These are phyloP conservation scores for Gryon sp. DNA, from an alignment of 1,140 invertebrate genomes.

Conservation along the genomic window DNA sequence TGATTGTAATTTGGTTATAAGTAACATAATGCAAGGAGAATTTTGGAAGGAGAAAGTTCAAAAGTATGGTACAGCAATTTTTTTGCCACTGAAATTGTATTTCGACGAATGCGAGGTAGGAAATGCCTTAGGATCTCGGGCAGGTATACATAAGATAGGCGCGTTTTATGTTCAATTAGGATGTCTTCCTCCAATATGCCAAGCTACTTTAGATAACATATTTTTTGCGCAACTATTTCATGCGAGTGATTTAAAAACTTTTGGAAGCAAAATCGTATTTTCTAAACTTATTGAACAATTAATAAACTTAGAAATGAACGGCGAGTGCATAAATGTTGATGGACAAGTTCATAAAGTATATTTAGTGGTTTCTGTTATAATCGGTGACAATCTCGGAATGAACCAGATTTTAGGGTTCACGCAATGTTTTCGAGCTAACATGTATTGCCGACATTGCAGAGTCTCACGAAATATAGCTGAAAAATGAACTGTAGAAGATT, in stretches of 20 bases:
- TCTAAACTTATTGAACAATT: constrained; percentile 16
- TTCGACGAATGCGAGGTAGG: constrained; percentile 18
- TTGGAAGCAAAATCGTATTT: constrained; percentile 3
- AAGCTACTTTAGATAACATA: constrained; percentile 9
- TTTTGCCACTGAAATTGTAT: constrained; percentile 10
- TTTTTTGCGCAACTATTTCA: constrained; percentile 26
- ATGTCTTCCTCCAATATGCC: constrained; percentile 1
- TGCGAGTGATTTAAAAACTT: constrained; percentile 4
- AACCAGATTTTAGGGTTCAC: constrained; percentile 20
- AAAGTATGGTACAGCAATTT: neutral
- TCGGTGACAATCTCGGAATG: constrained; percentile 21
- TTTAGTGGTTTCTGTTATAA: constrained; percentile 8
- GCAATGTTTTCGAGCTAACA: constrained; percentile 9
- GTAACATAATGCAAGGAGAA: neutral
- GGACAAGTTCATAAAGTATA: neutral
- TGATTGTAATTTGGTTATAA: neutral
- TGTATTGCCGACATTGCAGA: constrained; percentile 14
- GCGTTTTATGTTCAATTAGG: constrained; percentile 1
- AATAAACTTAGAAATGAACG: neutral
- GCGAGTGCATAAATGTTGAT: neutral
- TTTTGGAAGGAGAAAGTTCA: constrained; percentile 3
- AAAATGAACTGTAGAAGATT: neutral
- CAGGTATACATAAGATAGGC: constrained; percentile 13
- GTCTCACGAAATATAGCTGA: neutral
- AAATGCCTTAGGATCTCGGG: neutral